Base-by-base conservation (phyloP, 2,113 vertebrate species). In the Ammospiza nelsoni region DNA sequence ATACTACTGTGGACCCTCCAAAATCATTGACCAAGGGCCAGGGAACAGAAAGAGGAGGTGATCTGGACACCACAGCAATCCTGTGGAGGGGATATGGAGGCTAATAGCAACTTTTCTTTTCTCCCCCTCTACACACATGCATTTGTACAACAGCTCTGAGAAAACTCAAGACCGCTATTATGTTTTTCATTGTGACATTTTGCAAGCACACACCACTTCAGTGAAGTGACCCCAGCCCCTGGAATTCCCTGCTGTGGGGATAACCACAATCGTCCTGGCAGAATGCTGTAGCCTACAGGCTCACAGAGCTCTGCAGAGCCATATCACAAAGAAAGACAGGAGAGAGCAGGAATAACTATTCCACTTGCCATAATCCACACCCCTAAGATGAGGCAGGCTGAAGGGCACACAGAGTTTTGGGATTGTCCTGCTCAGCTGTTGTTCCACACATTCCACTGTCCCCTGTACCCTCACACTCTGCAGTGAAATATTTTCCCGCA, bases 381-480 rank as follows among this genome's bases (percentile, higher is more conserved):
- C 13, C 39, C 28, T 54, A 20, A 39, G 8, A 35, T 0, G 4
- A 58, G 15, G 31, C 74, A 90, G 31, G 61, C 65, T 63, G 29
- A 86, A 66, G 12, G 59, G 4, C 19, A 14, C 2, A 1, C 9
- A 25, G 16, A 2, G 3, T 59, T 90, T 72, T 61, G 46, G 21
- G 24, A 12, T 35, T 7, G 5, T 51, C 27, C 27, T 12, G 37
- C 39, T 55, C 52, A 87, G 52, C 24, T 15, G 65, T 41, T 23
- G 14, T 13, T 23, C n/a, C 41, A 27, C 1, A 0, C 33, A 12
- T 66, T 11, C 46, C 55, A 52, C 22, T 15, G 55, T 20, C 33
- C 41, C 15, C 1, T 18, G 11, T 8, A 37, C 9, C 6, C 39
- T 61, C 8, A 2, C 27, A 51, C 0, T 0, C 24, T 24, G 31